phyloP scores from a whole-genome alignment of 1,140 invertebrate species.

The Eumaeus atala region DNA sequence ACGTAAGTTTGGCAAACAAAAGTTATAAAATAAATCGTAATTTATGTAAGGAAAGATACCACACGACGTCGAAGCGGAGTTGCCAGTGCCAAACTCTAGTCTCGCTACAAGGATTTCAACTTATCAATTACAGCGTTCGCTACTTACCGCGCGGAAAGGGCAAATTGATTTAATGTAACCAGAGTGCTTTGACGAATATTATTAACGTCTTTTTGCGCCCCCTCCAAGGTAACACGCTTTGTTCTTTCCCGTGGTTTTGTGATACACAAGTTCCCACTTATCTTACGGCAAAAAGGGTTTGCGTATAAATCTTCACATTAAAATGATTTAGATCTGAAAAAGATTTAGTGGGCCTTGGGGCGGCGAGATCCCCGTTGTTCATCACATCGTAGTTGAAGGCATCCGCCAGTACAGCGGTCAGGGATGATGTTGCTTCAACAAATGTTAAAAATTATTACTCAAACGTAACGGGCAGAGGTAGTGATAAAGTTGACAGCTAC shows the following conservation, averaged over 20 bases:
- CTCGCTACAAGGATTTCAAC: constrained; percentile 73
- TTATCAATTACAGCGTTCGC: constrained; percentile 74
- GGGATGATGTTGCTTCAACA: too few relatives aligned
- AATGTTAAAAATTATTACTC: too few relatives aligned
- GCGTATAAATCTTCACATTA: constrained; percentile 9
- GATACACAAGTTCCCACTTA: constrained; percentile 64
- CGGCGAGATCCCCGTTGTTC: too few relatives aligned
- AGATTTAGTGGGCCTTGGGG: constrained; percentile 3
- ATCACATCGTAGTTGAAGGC: too few relatives aligned
- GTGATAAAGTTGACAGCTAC: too few relatives aligned
- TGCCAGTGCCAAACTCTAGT: constrained; percentile 60
- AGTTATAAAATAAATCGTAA: constrained; percentile 31
- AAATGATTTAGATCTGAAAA: constrained; percentile 9
- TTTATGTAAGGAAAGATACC: constrained; percentile 41
- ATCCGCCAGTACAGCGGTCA: too few relatives aligned
- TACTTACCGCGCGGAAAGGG: constrained; percentile 72
- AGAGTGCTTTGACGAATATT: constrained; percentile 73
- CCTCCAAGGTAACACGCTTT: constrained; percentile 61
- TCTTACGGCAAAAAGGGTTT: constrained; percentile 24
- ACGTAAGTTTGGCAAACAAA: neutral
- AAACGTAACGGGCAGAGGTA: too few relatives aligned
- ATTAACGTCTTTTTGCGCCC: constrained; percentile 71
- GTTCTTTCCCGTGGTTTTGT: constrained; percentile 58
- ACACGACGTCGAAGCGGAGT: constrained; percentile 42
- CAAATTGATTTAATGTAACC: constrained; percentile 74